Conservation (phyloP, 2,888 invertebrate genomes). For the Diaperis boleti region DNA sequence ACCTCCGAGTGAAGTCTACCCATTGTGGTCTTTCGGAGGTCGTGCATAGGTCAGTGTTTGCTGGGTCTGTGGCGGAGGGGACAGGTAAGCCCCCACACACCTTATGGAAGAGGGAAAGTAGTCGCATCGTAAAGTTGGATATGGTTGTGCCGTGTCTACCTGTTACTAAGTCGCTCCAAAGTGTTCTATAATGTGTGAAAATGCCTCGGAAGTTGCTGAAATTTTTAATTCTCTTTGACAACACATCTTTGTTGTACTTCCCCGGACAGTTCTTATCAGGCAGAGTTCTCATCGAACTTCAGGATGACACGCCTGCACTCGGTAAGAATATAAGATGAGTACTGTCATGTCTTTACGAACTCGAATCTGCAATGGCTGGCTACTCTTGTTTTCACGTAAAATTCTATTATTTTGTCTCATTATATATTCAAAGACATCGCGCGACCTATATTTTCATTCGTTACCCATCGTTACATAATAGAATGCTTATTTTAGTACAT, state of each 20-base stretch:
- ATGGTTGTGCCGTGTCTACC: slow-evolving; percentile 38
- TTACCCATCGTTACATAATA: slow-evolving; percentile 29
- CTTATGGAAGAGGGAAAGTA: slow-evolving; percentile 43
- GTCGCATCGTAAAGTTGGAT: slow-evolving; percentile 40
- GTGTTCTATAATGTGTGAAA: slow-evolving; percentile 32
- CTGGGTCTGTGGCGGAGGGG: slow-evolving; percentile 21
- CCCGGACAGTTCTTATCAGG: slow-evolving; percentile 95
- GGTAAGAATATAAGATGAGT: slow-evolving; percentile 70
- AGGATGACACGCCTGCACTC: slow-evolving; percentile 92
- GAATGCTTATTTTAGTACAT: slow-evolving; percentile 19
- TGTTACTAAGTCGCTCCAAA: slow-evolving; percentile 26
- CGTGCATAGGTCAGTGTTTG: slow-evolving; percentile 20
- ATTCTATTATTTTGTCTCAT: slow-evolving; percentile 45
- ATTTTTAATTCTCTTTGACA: slow-evolving; percentile 94
- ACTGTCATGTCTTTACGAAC: slow-evolving; percentile 43
- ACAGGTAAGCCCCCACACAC: slow-evolving; percentile 43
- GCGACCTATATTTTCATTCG: slow-evolving; percentile 25
- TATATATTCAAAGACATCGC: slow-evolving; percentile 39
- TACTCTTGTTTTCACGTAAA: slow-evolving; percentile 38
- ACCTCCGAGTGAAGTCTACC: no score
- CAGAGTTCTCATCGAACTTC: slow-evolving; percentile 90
- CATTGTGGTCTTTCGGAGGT: not conserved
- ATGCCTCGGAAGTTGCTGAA: slow-evolving; percentile 92
- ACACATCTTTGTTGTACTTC: slow-evolving; percentile 91
- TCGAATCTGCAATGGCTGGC: slow-evolving; percentile 42